Conservation (phyloP, 2,113 vertebrate species). For the Alexandromys fortis region DNA sequence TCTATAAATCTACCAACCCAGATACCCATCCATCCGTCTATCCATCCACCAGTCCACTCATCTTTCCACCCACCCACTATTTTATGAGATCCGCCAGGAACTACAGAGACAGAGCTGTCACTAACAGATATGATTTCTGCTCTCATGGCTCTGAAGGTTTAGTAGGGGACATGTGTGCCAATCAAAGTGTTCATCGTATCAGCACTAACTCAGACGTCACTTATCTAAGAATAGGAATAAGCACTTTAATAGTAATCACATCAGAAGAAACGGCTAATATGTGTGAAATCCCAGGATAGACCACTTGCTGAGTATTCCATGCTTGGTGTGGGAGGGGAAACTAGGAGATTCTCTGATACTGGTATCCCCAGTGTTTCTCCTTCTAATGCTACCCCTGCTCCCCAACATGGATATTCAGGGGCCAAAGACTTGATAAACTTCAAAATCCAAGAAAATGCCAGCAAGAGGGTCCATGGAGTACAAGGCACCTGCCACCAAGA, state of each 20-base stretch:
- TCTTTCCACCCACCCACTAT: neutral
- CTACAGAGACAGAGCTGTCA: neutral
- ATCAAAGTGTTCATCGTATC: conserved; percentile 7
- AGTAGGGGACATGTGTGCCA: neutral
- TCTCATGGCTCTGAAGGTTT: neutral
- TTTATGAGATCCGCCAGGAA: neutral
- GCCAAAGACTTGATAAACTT: neutral
- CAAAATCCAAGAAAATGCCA: neutral
- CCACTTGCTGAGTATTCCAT: neutral
- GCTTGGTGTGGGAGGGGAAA: neutral
- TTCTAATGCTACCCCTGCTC: neutral
- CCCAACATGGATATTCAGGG: neutral
- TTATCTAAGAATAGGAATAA: conserved; percentile 8
- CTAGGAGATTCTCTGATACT: neutral
- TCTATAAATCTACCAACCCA: too few relatives aligned
- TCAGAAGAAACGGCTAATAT: neutral
- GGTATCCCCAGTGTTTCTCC: neutral
- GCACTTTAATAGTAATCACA: neutral
- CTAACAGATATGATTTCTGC: neutral
- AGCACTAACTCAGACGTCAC: neutral
- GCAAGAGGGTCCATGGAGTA: neutral
- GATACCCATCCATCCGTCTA: too few relatives aligned
- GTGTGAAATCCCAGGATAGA: neutral
- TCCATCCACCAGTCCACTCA: neutral
- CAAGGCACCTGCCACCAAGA: neutral